Evolutionary conservation across 2,888 invertebrate genomes (phyloP), one percentile per base, ranked within the genome.

Genomic region (Callyntrura guangdongensis): DNA sequence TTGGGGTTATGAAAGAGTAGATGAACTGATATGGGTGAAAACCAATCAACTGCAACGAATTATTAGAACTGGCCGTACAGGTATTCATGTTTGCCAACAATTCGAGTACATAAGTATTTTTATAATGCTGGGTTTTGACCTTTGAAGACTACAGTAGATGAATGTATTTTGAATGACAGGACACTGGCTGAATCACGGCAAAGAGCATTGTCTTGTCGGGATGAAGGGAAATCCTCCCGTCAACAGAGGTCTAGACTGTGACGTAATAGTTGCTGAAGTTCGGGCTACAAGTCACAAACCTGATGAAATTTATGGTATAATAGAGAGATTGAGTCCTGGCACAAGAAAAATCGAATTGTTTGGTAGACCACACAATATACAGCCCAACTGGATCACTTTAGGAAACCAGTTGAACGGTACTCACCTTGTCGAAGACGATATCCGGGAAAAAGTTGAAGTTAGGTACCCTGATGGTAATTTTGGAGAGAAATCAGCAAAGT

Each of bases 21-120:
- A 99, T 95, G 99, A 99, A 95, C 96, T 99, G 61, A 99, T 99
- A 94, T 99, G 99, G 99, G 99, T 99, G 86, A 99, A 99, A 95
- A 99, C 99, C 0, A 99, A 99, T 95, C 99, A 99, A 95, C 95
- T 99, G 91, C 99, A 99, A 95, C 96, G 99, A 91, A 99, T 99
- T 94, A 99, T 99, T 94, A 96, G 99, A 47, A 99, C 99, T 0
- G 99, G 99, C 0, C 96, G 99, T 86, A 99, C 99, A 0, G 99
- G 94, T 94, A n/a, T n/a, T n/a, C n/a, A 84, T 4, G 61, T 9
- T 20, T 17, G 20, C 6, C 36, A 36, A 2, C 36, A 36, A 36
- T 4, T 36, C 6, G 6, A 36, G 36, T 36, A 36, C 3, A 36
- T 36, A 14, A 22, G 9, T 25, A 25, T 64, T 25, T 22, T 53